phyloP scores from a whole-genome alignment of 2,113 vertebrate genomes.

The Siniperca chuatsi region DNA sequence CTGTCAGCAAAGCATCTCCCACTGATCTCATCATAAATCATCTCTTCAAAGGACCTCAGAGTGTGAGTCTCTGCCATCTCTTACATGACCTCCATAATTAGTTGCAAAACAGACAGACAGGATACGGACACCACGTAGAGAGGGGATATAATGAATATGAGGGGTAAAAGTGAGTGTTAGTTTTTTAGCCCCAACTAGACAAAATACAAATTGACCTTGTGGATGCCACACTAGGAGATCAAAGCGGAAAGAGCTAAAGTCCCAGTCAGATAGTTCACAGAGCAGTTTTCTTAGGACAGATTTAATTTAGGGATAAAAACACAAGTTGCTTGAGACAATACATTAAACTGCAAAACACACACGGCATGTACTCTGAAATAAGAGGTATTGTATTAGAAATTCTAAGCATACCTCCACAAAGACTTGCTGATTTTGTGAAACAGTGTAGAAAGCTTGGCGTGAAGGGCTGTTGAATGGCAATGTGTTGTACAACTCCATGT shows the following conservation, averaged over 20 bases:
- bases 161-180: slow-evolving; percentile 21
- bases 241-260: slow-evolving; percentile 29
- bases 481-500: slow-evolving; percentile 90
- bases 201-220: slow-evolving; percentile 44
- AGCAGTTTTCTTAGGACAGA: slow-evolving; percentile 21
- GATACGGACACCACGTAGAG: neutral
- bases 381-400: neutral
- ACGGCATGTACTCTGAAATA: neutral
- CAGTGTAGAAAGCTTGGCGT: slow-evolving; percentile 85
- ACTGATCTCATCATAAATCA: slow-evolving; percentile 70
- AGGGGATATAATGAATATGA: neutral
- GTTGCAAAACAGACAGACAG: slow-evolving; percentile 30
- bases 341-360: neutral
- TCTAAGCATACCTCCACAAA: slow-evolving; percentile 90
- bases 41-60: slow-evolving; percentile 61
- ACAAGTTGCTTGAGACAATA: slow-evolving; percentile 3
- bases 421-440: slow-evolving; percentile 87
- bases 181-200: slow-evolving; percentile 40
- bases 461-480: slow-evolving; percentile 82
- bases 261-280: slow-evolving; percentile 51
- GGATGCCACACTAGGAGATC: slow-evolving; percentile 41
- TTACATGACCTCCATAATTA: slow-evolving; percentile 41
- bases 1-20: slow-evolving; percentile 53
- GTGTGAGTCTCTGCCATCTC: slow-evolving; percentile 36
- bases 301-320: slow-evolving; percentile 10